Percentiles rank a stretch among this genome's conserved stretches.
Conservation (phyloP, 2,888 invertebrate genomes). For the Drosophila aldrichi region DNA sequence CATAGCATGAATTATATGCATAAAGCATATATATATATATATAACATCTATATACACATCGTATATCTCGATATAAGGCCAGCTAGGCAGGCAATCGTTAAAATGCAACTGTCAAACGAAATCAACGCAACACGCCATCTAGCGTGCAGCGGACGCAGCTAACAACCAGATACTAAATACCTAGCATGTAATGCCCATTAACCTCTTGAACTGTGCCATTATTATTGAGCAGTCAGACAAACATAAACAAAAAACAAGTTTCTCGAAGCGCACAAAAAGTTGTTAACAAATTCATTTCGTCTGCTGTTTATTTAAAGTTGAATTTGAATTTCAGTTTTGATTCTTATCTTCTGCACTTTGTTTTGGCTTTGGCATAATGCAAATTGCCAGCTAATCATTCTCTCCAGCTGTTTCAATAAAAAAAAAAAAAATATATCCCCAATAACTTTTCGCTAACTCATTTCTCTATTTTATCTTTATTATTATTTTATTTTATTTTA, state of each 20-base stretch:
- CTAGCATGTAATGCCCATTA: slow-evolving; percentile 69
- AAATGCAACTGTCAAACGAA: slow-evolving; percentile 51
- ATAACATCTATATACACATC: background rate
- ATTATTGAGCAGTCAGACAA: slow-evolving; percentile 65
- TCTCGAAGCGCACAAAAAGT: slow-evolving; percentile 2
- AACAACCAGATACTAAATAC: slow-evolving; percentile 31
- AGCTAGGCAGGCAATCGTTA: slow-evolving; percentile 12
- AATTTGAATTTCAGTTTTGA: slow-evolving; percentile 11
- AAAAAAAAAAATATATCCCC: slow-evolving; percentile 4
- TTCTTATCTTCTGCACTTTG: slow-evolving; percentile 41
- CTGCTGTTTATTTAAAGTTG: slow-evolving; percentile 26
- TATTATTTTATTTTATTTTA: slow-evolving; percentile 41
- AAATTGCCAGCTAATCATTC: slow-evolving; percentile 54
- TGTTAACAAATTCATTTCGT: slow-evolving; percentile 31
- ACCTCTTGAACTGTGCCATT: slow-evolving; percentile 67
- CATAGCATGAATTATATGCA: slow-evolving; percentile 1
- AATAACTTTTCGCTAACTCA: slow-evolving; percentile 39
- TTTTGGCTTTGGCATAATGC: slow-evolving; percentile 48
- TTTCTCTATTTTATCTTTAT: slow-evolving; percentile 42
- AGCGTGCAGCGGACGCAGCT: slow-evolving; percentile 57
- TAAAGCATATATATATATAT: background rate
- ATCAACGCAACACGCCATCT: slow-evolving; percentile 61
- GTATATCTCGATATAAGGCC: background rate
- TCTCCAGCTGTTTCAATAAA: slow-evolving; percentile 26
- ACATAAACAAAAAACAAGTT: background rate